phyloP scores from a whole-genome alignment of 2,113 vertebrate genomes.

The Shinisaurus crocodilurus region DNA sequence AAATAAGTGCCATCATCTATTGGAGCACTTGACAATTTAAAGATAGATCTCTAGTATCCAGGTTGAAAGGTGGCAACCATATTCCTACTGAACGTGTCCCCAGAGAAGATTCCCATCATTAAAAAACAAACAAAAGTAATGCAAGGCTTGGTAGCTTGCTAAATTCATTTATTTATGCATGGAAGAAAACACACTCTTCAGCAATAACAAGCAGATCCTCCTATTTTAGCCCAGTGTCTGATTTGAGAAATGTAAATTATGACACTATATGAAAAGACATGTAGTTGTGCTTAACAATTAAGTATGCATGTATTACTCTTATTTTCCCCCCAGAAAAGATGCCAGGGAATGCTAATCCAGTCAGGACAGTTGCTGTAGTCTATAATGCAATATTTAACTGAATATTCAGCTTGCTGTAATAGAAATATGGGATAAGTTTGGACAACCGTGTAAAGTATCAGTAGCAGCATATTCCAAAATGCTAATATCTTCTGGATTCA shows the following conservation, averaged over 20 bases:
- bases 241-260: constrained; percentile 1
- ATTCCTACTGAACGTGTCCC: not conserved
- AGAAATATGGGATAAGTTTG: not conserved
- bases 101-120: not conserved
- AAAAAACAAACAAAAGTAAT: not conserved
- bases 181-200: not conserved
- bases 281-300: not conserved
- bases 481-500: not conserved
- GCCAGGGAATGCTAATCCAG: not conserved
- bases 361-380: not conserved
- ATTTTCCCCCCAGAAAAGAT: not conserved
- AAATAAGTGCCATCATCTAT: not conserved
- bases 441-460: not conserved
- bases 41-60: not conserved
- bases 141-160: not conserved
- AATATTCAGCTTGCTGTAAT: not conserved
- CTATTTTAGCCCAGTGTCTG: not conserved
- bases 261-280: not conserved
- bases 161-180: not conserved
- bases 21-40: not conserved
- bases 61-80: not conserved
- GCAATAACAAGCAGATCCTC: not conserved
- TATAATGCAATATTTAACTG: not conserved
- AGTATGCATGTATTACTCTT: not conserved
- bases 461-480: not conserved